phyloP scores from a whole-genome alignment of 2,113 vertebrate genomes.

The Tragulus kanchil region DNA sequence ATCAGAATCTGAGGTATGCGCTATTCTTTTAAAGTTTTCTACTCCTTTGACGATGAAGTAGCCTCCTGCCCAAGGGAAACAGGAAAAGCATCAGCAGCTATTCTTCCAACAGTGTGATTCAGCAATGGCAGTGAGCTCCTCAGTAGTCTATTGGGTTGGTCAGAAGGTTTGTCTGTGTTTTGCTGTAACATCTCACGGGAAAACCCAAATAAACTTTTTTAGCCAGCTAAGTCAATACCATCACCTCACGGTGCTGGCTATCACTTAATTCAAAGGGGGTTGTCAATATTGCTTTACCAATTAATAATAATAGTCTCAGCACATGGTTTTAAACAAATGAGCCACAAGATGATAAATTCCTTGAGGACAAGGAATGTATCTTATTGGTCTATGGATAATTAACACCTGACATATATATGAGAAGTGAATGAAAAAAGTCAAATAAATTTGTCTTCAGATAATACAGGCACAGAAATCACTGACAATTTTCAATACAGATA shows the following conservation, averaged over 20 bases:
- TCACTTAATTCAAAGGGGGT: background rate
- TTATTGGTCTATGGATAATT: background rate
- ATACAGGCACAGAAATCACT: background rate
- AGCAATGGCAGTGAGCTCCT: background rate
- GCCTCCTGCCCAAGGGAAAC: conserved; percentile 90
- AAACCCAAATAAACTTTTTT: background rate
- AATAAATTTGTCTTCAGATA: conserved; percentile 11
- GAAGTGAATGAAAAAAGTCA: background rate
- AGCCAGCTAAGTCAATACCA: background rate
- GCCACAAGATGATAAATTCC: background rate
- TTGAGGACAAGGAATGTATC: background rate
- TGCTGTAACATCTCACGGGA: background rate
- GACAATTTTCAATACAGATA: background rate
- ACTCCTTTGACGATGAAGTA: conserved; percentile 99
- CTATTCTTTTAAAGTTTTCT: no score
- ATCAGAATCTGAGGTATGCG: background rate
- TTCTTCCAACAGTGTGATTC: background rate
- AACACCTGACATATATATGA: background rate
- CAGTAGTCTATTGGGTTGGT: background rate
- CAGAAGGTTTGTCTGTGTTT: background rate
- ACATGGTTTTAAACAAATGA: background rate
- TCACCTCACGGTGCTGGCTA: background rate
- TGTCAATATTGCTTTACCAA: background rate
- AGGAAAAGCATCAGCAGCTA: background rate
- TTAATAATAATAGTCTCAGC: background rate